Percentiles rank a stretch among this genome's conserved stretches.
These are phyloP conservation scores for Calliphora vomitoria DNA, from an alignment of 2,888 invertebrate species.

Conservation along the genomic window DNA sequence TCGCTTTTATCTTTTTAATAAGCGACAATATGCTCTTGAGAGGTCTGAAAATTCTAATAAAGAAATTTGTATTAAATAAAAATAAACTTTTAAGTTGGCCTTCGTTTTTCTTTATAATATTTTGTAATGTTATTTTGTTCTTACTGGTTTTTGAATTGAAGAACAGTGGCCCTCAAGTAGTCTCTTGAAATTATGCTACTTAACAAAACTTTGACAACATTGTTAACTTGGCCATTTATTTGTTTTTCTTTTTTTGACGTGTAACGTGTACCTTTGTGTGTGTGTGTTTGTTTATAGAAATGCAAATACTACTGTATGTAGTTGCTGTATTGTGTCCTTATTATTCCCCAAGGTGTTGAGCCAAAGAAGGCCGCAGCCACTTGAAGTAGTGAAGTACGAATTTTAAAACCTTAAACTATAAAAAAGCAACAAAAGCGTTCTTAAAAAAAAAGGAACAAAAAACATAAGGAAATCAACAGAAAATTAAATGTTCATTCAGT, in stretches of 20 bases:
- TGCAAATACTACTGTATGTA: background rate
- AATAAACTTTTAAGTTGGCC: background rate
- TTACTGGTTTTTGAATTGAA: slow-evolving; percentile 51
- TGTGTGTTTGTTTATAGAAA: slow-evolving; percentile 19
- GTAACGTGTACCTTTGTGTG: background rate
- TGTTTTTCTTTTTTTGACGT: slow-evolving; percentile 16
- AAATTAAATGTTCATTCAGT: slow-evolving; percentile 64
- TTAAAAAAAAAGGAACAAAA: slow-evolving; percentile 22
- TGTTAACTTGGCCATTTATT: slow-evolving; percentile 73
- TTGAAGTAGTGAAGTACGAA: slow-evolving; percentile 63
- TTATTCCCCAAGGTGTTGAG: slow-evolving; percentile 73
- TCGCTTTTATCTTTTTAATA: too few relatives aligned
- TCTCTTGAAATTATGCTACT: slow-evolving; percentile 73
- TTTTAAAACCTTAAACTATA: slow-evolving; percentile 67
- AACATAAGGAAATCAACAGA: slow-evolving; percentile 63
- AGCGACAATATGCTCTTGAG: too few relatives aligned
- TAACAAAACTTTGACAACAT: slow-evolving; percentile 73
- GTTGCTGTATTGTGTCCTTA: slow-evolving; percentile 52
- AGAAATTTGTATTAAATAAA: too few relatives aligned
- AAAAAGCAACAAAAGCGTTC: slow-evolving; percentile 6
- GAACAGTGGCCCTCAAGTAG: slow-evolving; percentile 72
- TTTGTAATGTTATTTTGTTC: slow-evolving; percentile 25
- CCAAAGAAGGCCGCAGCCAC: slow-evolving; percentile 67
- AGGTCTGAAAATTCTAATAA: too few relatives aligned
- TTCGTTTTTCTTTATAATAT: slow-evolving; percentile 24